These are phyloP conservation scores for Phyllotis vaccarum DNA, from an alignment of 2,797 vertebrate species.

Conservation along the genomic window DNA sequence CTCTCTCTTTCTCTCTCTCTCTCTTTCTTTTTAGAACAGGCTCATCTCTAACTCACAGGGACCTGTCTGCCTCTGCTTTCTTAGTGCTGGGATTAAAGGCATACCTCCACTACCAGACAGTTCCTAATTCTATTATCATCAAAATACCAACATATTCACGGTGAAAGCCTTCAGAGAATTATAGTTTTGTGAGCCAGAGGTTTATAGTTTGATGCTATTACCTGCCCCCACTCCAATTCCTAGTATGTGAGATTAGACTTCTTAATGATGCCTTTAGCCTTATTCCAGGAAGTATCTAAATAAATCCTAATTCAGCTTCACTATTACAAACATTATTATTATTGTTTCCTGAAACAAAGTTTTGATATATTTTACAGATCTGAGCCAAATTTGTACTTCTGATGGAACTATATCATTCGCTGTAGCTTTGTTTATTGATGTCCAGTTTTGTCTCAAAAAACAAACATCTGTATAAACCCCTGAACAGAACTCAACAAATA, in stretches of 20 bases:
- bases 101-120: accelerated
- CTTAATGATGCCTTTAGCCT: background rate
- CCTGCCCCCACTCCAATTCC: background rate
- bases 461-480: background rate
- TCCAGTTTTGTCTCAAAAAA: background rate
- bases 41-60: background rate
- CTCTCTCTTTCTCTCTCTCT: no score
- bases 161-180: background rate
- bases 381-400: conserved; percentile 19
- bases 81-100: background rate
- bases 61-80: background rate
- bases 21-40: background rate
- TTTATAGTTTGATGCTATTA: background rate
- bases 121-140: background rate
- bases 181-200: background rate
- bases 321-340: background rate
- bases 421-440: background rate
- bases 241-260: background rate
- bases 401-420: background rate
- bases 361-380: background rate
- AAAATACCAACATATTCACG: background rate
- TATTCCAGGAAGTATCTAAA: background rate
- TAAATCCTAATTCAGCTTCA: background rate
- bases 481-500: background rate
- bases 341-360: background rate